Evolutionary conservation across 1,140 invertebrate genomes (phyloP), one percentile per base, ranked within the genome.

Genomic region (Diorhabda sublineata): DNA sequence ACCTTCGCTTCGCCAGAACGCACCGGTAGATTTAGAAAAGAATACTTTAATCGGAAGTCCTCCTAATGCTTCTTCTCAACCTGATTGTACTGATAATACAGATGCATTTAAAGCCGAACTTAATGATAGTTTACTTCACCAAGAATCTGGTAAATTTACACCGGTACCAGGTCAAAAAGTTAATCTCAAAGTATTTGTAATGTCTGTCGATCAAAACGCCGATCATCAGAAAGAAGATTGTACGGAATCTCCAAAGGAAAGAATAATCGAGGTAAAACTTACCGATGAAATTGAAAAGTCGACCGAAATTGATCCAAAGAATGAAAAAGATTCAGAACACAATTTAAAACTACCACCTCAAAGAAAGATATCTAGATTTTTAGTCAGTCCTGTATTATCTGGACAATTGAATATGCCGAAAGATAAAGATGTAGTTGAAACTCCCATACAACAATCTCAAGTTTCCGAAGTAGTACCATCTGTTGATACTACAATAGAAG

Each of bases 291-390:
- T 5, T 42, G 45, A 45, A 42, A 44, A 60, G 2, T 41, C 64
- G 3, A 11, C 41, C 45, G 45, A 60, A 5, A 45, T 42, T 11
- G 58, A 60, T 42, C 2, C 58, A 42, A 45, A 59, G 4, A 43
- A 11, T 7, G 77, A 44, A 70, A 78, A 71, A 81, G 11, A 9
- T 43, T 4, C 66, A n/a, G 62, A 73, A 6, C 4, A 41, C 3
- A 58, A 42, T 42, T 64, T 74, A 11, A 76, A 78, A 56, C 73
- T 75, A 7, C 87, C 88, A n/a, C 87, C 88, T 64, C 84, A 86
- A 69, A 81, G 90, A 64, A 91, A 92, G 80, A 90, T 92, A 74
- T 92, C 91, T 45, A 83, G 91, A 59, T 92, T 93, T 81, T 83
- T 92, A 78, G 91, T 93, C 63, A 92, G 90, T 81, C 90, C 91